Base-by-base conservation (phyloP, 30 jellyfish, hydroid and myxozoan genomes). In the Phacellophora camtschatica region DNA sequence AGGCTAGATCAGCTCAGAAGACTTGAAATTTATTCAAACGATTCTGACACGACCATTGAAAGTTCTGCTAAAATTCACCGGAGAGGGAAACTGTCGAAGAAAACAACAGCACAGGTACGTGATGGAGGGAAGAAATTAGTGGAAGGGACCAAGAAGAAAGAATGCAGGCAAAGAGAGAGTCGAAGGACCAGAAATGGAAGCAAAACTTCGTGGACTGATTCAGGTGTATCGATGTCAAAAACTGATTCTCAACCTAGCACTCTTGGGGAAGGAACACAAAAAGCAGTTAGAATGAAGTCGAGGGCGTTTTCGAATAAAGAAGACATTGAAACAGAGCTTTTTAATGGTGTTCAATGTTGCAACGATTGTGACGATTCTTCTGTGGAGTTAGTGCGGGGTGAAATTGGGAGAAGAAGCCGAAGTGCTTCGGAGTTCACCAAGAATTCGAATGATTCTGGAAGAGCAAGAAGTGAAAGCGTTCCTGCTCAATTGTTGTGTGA, bases 221-320 rank as follows among this genome's bases (percentile, higher is more conserved):
- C 95, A 1, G 95, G 95, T 23, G 84, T 83, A 9, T 83, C 95
- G 15, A 65, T 71, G 84, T 65, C 95, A 32, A 69, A 70, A 25
- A 69, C 95, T 4, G 95, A 83, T 71, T 83, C 95, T 10, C 95
- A 83, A 55, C 95, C 95, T 35, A 71, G 87, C 32, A 83, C 86
- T 12, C 87, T 83, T 48, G 87, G 90, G 27, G 90, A 78, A 28
- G 64, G 74, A 41, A 39, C 90, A 24, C 50, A 58, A 19, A 20
- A 62, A 32, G 58, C 32, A 39, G 49, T 24, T 35, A 45, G 27
- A 15, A 25, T 36, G 71, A n/a, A n/a, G n/a, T 37, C 56, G 35
- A 63, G 29, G 42, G n/a, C 33, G 8, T 18, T 50, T 23, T 29
- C 23, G 55, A 46, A 24, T 19, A 41, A 19, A 5, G 76, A 55